Evolutionary conservation across 2,113 vertebrate species (phyloP).

Genomic region (Cottus gobio): DNA sequence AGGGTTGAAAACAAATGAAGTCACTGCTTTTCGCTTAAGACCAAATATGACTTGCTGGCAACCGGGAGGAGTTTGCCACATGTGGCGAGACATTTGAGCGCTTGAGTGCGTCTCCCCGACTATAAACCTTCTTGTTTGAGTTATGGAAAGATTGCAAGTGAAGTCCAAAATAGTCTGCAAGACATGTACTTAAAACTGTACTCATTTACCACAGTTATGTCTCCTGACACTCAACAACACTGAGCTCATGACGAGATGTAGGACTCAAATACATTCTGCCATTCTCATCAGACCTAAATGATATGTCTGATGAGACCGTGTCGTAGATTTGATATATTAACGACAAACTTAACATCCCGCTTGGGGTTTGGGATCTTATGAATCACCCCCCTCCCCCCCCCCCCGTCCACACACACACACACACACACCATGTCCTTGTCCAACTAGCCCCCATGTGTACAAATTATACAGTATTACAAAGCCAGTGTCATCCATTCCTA

Average conservation of each 20-base stretch:
- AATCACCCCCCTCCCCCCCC: conserved; percentile 7
- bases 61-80: conserved; percentile 53
- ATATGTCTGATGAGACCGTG: conserved; percentile 19
- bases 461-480: conserved; percentile 51
- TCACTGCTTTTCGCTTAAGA: not conserved
- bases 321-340: conserved; percentile 27
- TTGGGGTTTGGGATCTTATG: conserved; percentile 3
- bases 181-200: conserved; percentile 61
- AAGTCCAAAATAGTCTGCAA: conserved; percentile 60
- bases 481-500: conserved; percentile 32
- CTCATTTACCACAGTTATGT: conserved; percentile 72
- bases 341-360: conserved; percentile 29
- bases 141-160: conserved; percentile 63
- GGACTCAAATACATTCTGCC: conserved; percentile 1
- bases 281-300: conserved; percentile 48
- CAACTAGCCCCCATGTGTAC: conserved; percentile 34
- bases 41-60: conserved; percentile 45
- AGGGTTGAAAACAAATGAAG: conserved; percentile 1
- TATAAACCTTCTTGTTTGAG: conserved; percentile 68
- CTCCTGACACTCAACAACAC: conserved; percentile 53
- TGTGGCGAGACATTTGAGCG: conserved; percentile 56
- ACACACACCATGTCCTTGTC: conserved; percentile 4
- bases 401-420: too few species aligned
- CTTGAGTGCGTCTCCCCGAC: conserved; percentile 31
- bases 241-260: conserved; percentile 32